These are phyloP conservation scores for Apocrypta bakeri DNA, from an alignment of 1,140 invertebrate species.

Conservation along the genomic window DNA sequence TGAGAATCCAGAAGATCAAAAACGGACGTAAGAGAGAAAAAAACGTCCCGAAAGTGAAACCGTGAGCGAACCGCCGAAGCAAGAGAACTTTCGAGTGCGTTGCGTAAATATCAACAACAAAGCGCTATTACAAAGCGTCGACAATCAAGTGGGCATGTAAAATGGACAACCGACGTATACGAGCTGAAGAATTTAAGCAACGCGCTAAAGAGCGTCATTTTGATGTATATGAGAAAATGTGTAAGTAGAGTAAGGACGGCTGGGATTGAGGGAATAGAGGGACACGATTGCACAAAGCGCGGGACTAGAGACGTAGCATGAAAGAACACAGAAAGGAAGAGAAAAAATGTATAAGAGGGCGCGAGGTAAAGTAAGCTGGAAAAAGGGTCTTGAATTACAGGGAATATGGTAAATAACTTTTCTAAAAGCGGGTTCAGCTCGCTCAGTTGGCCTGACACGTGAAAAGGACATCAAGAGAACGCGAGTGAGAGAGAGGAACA, in stretches of 20 bases:
- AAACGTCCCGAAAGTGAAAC: background rate
- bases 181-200: too few relatives aligned
- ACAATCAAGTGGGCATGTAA: slow-evolving; percentile 10
- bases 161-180: too few relatives aligned
- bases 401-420: slow-evolving; percentile 44
- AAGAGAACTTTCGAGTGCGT: background rate
- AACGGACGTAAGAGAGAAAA: background rate
- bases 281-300: background rate
- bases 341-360: slow-evolving; percentile 1
- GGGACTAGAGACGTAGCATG: background rate
- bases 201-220: too few relatives aligned
- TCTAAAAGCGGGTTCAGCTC: background rate
- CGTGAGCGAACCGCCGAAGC: too few relatives aligned
- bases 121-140: slow-evolving; percentile 8
- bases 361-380: slow-evolving; percentile 3
- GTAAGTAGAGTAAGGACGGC: background rate
- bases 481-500: background rate
- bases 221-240: background rate
- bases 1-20: slow-evolving; percentile 8
- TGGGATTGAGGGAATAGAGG: background rate
- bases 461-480: slow-evolving; percentile 27
- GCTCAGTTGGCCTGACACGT: background rate
- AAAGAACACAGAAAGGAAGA: background rate
- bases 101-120: slow-evolving; percentile 4
- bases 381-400: slow-evolving; percentile 37